Evolutionary conservation across 2,888 invertebrate genomes (phyloP), one percentile per base, ranked within the genome.

Genomic region (Ommatoiulus sabulosus): DNA sequence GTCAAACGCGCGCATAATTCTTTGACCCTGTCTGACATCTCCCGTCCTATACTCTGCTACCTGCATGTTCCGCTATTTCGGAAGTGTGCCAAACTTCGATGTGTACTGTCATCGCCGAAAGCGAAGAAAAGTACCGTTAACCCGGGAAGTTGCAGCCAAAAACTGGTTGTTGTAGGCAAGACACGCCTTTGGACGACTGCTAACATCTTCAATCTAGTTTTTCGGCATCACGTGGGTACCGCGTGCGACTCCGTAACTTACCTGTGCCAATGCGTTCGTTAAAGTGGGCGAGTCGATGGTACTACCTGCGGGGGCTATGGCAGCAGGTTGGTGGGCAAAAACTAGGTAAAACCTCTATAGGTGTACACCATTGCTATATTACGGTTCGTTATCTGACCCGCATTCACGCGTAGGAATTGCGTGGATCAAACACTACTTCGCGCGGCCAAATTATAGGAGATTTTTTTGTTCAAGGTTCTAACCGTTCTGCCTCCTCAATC

Each of bases 241-340:
- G 3, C 24, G 12, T 24, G 24, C 3, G 72, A 72, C 72, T 72
- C 72, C 72, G 72, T 72, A 72, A 24, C 72, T 72, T 24, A 72
- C 72, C 72, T 72, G 72, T 72, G 72, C 72, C 24, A 72, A 72
- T 72, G 24, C 72, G 72, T 72, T 72, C 72, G 72, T 72, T 72
- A 72, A 72, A 72, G 24, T 24, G 72, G 72, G 72, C 72, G 72
- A 72, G 72, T 72, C 72, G 72, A 72, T 24, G 72, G 10, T 10
- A 12, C 5, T 24, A 24, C 72, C 24, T 8, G 24, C 7, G 24
- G 72, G 72, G 72, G 72, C 24, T 10, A 2, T 72, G 24, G 72
- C 1, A 10, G 72, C 1, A 10, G 72, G 0, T 72, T 10, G 24
- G 3, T 10, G 7, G 24, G 24, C 7, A 72, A 72, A 72, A 72